Conservation (phyloP, 2,888 invertebrate genomes). For the Drosophila tanythrix region DNA sequence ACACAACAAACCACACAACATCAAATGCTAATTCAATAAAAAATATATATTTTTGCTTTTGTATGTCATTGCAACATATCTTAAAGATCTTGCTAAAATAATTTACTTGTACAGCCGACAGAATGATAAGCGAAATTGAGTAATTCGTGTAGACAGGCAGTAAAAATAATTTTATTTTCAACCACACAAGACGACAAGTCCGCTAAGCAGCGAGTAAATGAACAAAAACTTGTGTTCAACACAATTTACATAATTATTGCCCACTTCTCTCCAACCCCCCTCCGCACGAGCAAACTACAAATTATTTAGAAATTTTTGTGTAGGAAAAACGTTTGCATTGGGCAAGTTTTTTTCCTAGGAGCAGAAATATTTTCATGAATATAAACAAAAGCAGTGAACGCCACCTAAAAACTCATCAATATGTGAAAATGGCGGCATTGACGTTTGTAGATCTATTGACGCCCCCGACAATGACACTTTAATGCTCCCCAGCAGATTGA, state of each 20-base stretch:
- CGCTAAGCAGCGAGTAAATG: conserved; percentile 61
- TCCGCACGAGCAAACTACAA: conserved; percentile 1
- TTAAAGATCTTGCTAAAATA: conserved; percentile 50
- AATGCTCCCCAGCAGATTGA: conserved; percentile 69
- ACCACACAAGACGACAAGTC: conserved; percentile 63
- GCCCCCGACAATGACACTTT: conserved; percentile 76
- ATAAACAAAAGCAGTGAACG: conserved; percentile 64
- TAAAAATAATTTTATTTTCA: conserved; percentile 57
- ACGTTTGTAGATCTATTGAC: conserved; percentile 74
- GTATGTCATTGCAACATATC: conserved; percentile 73
- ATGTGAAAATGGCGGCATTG: conserved; percentile 59
- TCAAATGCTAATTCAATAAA: conserved; percentile 28
- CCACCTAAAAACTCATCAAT: conserved; percentile 77
- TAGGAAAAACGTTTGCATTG: conserved; percentile 52
- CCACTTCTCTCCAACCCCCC: conserved; percentile 41
- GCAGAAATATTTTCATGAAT: conserved; percentile 40
- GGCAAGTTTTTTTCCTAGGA: conserved; percentile 32
- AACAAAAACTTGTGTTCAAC: conserved; percentile 55
- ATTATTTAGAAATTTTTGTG: conserved; percentile 58
- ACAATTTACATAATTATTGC: conserved; percentile 75
- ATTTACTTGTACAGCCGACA: conserved; percentile 70
- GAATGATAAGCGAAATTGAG: conserved; percentile 71
- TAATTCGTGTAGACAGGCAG: conserved; percentile 75
- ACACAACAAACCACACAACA: conserved; percentile 6
- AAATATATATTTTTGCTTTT: conserved; percentile 47